Base-by-base conservation (phyloP, 2,797 vertebrate species). In the Chloroceryle inda region DNA sequence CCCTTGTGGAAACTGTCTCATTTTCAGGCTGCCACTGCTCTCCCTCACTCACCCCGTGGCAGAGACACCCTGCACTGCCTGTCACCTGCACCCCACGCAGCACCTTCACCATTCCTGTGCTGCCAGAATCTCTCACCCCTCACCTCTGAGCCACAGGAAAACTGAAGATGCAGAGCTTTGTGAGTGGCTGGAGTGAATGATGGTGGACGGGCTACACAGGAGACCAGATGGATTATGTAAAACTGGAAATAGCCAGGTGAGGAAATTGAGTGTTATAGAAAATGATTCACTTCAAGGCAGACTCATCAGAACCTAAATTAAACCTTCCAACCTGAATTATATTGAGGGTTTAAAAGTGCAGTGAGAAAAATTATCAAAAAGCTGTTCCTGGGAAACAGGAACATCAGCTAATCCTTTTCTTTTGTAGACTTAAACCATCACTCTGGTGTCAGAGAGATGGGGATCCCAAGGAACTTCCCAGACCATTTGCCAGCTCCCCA, bases 1-100 rank as follows among this genome's bases (percentile, higher is more conserved):
- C 23, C 26, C 33, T 80, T 1, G 1, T 66, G 53, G 66, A 53
- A 74, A 81, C 29, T 12, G 29, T 47, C 33, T 40, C 24, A 7
- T 40, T 35, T 62, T 15, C 77, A 68, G 69, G 29, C 40, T 52
- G 50, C 35, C 58, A 27, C 21, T 58, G 38, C 37, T 45, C 66
- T 40, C 50, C 2, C 0, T 27, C 37, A 24, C 37, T 66, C 68
- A 52, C 37, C 27, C n/a, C 5, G 21, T 23, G 52, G 4, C 37
- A 37, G 37, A 9, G 37, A 37, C 37, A 37, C 37, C 37, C 35
- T 5, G 9, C 9, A 6, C 61, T 0, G 0, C 16, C 24, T 1
- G 5, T 47, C 62, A 68, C 42, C 31, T 55, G 17, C 81, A 37
- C 5, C 31, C 26, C 19, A 15, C 0, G 2, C 49, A 45, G 38